Evolutionary conservation across 2,113 vertebrate species (phyloP).

Genomic region (Lophochroa leadbeateri): DNA sequence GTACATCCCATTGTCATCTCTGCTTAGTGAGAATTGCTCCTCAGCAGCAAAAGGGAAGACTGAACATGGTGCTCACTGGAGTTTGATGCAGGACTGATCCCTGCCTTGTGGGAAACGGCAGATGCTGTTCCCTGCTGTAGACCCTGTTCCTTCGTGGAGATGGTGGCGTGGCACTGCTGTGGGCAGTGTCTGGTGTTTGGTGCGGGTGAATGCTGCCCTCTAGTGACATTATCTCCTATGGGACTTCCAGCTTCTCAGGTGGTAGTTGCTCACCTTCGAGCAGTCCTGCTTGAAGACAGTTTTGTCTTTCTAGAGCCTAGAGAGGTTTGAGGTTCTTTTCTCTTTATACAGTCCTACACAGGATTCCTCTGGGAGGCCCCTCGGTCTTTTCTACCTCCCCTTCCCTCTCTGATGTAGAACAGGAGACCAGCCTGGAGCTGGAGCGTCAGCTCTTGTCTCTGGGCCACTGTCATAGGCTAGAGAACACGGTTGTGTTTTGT

Average conservation of each 20-base stretch:
- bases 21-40: background rate
- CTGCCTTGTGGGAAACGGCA: background rate
- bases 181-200: background rate
- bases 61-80: background rate
- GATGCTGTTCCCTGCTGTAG: background rate
- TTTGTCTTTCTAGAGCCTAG: background rate
- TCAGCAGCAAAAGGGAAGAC: background rate
- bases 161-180: background rate
- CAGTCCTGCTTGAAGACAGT: background rate
- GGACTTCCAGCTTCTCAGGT: background rate
- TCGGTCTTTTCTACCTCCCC: background rate
- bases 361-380: background rate
- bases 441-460: background rate
- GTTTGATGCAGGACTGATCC: background rate
- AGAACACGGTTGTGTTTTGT: background rate
- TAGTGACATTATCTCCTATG: background rate
- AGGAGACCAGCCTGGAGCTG: background rate
- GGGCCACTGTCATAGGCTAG: background rate
- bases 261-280: accelerated
- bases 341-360: background rate
- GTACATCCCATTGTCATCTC: accelerated
- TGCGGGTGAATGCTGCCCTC: background rate
- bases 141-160: background rate
- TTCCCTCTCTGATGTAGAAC: background rate
- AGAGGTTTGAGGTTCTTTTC: background rate